Conservation (phyloP, 2,113 vertebrate genomes). For the Phylloscopus trochiloides region DNA sequence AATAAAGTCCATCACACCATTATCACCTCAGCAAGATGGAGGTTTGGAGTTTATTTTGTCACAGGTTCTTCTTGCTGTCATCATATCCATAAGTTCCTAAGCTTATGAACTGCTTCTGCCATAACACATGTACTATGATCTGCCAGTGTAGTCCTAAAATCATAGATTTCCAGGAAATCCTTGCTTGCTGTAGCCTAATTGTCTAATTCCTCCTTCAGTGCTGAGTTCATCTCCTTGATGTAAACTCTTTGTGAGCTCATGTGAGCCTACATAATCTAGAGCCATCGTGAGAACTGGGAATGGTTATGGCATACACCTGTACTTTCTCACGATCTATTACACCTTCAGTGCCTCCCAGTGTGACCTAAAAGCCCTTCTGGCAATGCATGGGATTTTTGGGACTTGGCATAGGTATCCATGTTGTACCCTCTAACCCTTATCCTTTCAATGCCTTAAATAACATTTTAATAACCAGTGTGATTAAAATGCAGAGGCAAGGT, state of each 20-base stretch:
- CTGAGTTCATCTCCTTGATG: background rate
- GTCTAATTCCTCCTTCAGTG: background rate
- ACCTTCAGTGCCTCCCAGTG: background rate
- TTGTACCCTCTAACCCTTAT: background rate
- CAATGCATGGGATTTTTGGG: background rate
- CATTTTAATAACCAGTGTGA: background rate
- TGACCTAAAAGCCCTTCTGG: background rate
- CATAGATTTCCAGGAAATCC: background rate
- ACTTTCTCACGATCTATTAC: background rate
- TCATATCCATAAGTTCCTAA: background rate
- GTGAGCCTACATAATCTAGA: background rate
- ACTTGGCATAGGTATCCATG: rapidly evolving
- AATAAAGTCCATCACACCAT: background rate
- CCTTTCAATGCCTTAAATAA: background rate
- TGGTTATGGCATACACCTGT: background rate
- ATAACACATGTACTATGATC: background rate
- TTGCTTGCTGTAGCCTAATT: background rate
- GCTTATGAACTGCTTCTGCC: background rate
- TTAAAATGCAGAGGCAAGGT: background rate
- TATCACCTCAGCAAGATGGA: background rate
- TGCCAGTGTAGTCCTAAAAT: background rate
- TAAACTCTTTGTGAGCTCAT: background rate
- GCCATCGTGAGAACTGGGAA: background rate
- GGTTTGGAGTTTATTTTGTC: background rate
- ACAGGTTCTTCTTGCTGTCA: background rate